phyloP scores from a whole-genome alignment of 2,888 invertebrate species.

The Ptilodon capucinus region DNA sequence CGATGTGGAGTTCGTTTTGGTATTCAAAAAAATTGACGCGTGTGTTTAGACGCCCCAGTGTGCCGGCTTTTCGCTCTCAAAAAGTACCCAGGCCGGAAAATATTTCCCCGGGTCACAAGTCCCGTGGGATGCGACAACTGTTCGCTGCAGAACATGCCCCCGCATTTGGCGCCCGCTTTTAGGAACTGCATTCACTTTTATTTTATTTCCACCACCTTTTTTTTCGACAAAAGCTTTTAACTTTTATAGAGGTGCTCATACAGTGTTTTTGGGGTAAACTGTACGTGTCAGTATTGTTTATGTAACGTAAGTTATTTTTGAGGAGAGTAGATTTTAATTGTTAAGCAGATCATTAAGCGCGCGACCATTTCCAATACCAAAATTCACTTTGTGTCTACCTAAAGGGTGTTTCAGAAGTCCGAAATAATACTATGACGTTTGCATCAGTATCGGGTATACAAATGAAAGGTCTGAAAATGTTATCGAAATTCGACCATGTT shows the following conservation, averaged over 20 bases:
- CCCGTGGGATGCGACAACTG: slow-evolving; percentile 67
- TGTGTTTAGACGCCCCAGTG: no score
- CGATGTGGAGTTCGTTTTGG: no score
- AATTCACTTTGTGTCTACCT: no score
- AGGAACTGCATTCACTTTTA: slow-evolving; percentile 61
- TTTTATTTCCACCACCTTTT: slow-evolving; percentile 56
- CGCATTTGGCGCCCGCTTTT: slow-evolving; percentile 62
- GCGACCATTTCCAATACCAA: no score
- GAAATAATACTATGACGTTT: no score
- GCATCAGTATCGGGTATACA: no score
- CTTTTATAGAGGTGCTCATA: slow-evolving; percentile 69
- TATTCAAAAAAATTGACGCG: no score
- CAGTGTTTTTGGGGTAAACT: slow-evolving; percentile 62
- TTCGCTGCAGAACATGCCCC: slow-evolving; percentile 45
- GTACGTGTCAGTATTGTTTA: background rate
- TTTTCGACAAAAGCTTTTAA: slow-evolving; percentile 78
- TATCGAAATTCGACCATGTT: no score
- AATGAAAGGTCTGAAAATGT: no score
- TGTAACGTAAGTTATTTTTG: background rate
- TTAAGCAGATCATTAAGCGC: no score
- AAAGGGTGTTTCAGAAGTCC: no score
- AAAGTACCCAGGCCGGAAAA: slow-evolving; percentile 47
- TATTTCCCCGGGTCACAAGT: slow-evolving; percentile 55
- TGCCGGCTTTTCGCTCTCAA: no score
- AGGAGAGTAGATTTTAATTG: background rate